Base-by-base conservation (phyloP, 2,797 vertebrate species). In the Gymnothorax javanicus region DNA sequence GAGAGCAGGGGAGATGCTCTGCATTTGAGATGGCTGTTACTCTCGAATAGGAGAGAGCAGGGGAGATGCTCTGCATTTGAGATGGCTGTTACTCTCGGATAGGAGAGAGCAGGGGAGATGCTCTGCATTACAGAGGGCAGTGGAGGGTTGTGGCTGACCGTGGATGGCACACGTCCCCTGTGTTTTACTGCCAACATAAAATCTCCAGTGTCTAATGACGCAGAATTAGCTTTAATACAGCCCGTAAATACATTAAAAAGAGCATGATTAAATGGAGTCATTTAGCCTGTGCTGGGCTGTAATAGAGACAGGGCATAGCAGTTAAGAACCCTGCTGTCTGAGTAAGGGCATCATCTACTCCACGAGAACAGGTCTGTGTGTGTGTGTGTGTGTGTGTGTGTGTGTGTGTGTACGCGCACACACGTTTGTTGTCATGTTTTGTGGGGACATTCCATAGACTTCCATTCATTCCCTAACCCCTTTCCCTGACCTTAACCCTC, bases 101-200 rank as follows among this genome's bases (percentile, higher is more conserved):
- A 89, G 91, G 90, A 91, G 50, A 88, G 83, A 86, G 88, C 69
- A 67, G 83, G 91, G 90, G 92, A 92, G 94, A 43, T 43, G 33
- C 33, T 43, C 33, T 43, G 33, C 33, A 43, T 43, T 43, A 43
- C 90, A 91, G 50, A 88, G 83, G 87, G 88, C 73, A 67, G 84
- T 91, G 90, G 92, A 92, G 94, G 89, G 77, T 90, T 92, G 84
- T 81, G 60, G 86, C 56, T 87, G 73, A 82, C 90, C 88, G 89
- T 88, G 85, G 86, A 90, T 87, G 92, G 84, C 73, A 52, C 71
- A 59, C 87, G 87, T 90, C 71, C 71, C 84, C 87, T 71, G 73
- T 88, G 73, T 91, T 94, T 94, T 93, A 93, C 89, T 86, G 88
- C 43, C 60, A 90, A 86, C 90, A 93, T 94, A 94, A 90, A 90